A percentile compares a stretch with the other conserved stretches of the same genome.
These are phyloP conservation scores for Ephialtes manifestator DNA, from an alignment of 2,888 invertebrate genomes.

Conservation along the genomic window DNA sequence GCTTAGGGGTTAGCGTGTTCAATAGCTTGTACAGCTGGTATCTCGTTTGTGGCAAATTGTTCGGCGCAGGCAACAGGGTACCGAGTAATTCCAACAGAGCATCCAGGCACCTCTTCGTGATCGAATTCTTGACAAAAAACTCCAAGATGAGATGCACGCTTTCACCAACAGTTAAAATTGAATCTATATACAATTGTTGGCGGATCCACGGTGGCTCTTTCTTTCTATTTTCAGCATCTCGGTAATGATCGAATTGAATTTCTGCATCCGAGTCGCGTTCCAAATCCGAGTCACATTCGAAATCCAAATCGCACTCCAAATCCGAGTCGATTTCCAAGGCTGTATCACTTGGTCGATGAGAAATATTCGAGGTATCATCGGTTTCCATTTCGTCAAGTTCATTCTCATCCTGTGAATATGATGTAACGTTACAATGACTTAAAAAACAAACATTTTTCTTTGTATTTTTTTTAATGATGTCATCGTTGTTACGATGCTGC, in stretches of 20 bases:
- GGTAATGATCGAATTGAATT: background rate
- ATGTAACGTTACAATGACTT: too few species aligned
- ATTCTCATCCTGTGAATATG: too few species aligned
- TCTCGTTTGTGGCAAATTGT: background rate
- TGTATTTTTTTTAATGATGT: too few species aligned
- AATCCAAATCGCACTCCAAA: background rate
- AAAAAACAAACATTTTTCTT: too few species aligned
- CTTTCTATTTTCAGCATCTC: background rate
- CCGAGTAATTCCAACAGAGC: background rate
- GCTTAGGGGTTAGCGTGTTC: background rate
- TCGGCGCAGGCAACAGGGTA: background rate
- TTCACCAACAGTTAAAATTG: background rate
- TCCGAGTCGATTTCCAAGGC: background rate
- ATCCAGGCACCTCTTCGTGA: background rate
- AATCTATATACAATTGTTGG: background rate
- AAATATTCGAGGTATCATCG: background rate
- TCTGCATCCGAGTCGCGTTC: background rate
- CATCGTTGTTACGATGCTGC: too few species aligned
- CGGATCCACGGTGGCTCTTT: conserved; percentile 3
- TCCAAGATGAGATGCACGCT: background rate
- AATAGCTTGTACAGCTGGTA: background rate
- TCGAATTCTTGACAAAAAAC: background rate
- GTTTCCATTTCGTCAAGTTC: too few species aligned
- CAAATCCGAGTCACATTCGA: background rate
- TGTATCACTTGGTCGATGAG: background rate